These are phyloP conservation scores for Pimephales promelas DNA, from an alignment of 2,113 vertebrate species.

Conservation along the genomic window DNA sequence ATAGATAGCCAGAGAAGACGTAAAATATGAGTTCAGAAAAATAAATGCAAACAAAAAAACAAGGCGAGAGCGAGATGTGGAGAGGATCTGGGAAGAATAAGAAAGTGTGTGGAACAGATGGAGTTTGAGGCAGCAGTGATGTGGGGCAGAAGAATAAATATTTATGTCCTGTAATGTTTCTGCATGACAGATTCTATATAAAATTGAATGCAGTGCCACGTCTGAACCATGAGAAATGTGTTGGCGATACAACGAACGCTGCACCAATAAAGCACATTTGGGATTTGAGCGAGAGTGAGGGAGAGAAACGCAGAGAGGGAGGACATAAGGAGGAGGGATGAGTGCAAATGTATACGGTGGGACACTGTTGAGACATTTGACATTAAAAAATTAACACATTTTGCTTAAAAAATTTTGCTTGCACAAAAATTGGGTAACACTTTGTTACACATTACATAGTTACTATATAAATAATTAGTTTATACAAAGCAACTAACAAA, in stretches of 20 bases:
- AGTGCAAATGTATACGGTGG: background rate
- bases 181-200: constrained; percentile 73
- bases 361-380: background rate
- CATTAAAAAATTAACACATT: background rate
- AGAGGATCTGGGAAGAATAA: constrained; percentile 19
- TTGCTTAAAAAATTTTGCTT: too few species aligned
- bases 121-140: constrained; percentile 61
- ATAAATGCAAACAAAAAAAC: background rate
- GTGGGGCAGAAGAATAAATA: constrained; percentile 72
- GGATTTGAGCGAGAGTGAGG: constrained; percentile 46
- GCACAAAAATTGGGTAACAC: too few species aligned
- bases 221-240: constrained; percentile 67
- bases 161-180: constrained; percentile 74
- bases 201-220: constrained; percentile 67
- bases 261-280: constrained; percentile 62
- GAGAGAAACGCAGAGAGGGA: constrained; percentile 10
- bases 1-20: constrained; percentile 36
- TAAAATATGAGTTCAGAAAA: constrained; percentile 3
- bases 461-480: too few species aligned
- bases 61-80: constrained; percentile 31
- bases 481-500: too few species aligned
- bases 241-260: constrained; percentile 59
- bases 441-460: too few species aligned
- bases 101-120: constrained; percentile 59
- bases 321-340: constrained; percentile 70